Conservation (phyloP, 2,113 vertebrate genomes). For the Labeo rohita region DNA sequence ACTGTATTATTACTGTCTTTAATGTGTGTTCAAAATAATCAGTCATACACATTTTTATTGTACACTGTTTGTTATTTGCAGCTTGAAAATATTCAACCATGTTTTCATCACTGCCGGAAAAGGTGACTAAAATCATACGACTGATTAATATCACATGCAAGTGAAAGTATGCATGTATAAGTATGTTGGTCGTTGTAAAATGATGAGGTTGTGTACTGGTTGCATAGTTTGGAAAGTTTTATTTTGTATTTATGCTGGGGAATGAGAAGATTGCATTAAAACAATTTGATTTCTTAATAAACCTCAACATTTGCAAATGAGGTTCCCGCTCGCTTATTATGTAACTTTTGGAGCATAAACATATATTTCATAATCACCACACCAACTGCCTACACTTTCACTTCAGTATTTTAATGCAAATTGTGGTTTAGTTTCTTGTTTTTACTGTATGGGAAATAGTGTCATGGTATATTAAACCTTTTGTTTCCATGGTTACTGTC, state of each 20-base stretch:
- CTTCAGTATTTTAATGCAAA: neutral
- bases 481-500: neutral
- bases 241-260: neutral
- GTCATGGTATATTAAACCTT: neutral
- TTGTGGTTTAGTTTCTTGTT: neutral
- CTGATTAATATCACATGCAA: neutral
- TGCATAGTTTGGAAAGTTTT: neutral
- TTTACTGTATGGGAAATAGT: neutral
- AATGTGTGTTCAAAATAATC: no score
- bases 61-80: no score
- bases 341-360: neutral
- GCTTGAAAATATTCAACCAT: neutral
- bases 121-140: neutral
- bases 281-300: neutral
- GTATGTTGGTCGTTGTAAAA: neutral
- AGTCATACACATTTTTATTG: no score
- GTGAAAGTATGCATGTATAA: neutral
- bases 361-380: neutral
- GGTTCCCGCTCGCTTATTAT: neutral
- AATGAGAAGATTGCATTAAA: neutral
- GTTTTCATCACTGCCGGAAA: neutral
- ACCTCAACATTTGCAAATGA: neutral
- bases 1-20: neutral
- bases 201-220: neutral
- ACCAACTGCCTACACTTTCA: neutral